Base-by-base conservation (phyloP, 2,888 invertebrate genomes). In the Perizoma flavofasciatum region DNA sequence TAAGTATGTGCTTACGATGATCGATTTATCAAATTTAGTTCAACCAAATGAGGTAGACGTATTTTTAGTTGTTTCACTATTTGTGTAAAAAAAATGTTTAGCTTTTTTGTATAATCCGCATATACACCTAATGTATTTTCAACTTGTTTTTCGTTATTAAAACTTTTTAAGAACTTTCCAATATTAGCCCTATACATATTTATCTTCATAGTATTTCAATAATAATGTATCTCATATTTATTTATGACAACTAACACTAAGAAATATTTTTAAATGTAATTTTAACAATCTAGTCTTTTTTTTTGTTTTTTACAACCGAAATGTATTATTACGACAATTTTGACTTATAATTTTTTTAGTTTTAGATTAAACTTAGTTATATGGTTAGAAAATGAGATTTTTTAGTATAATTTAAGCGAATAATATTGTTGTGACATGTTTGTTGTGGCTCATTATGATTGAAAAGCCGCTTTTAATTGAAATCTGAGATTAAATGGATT, bases 281-380 rank as follows among this genome's bases (percentile, higher is more conserved):
- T 83, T 85, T 89, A 89, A 89, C 86, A 83, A 82, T 90, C 90
- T 90, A 90, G 90, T 90, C 90, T 84, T 82, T 82, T 82, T 85
- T 77, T 79, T 84, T 81, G 77, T 78, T 84, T 82, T 79, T 72
- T 79, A 83, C 78, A 78, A 76, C 82, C 81, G 75, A 82, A 82
- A 83, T 82, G 83, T 86, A 86, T 83, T 85, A 81, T 79, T 69
- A 77, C 69, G 78, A 78, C 73, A 75, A 73, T 69, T 75, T 77
- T 76, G 70, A 70, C 70, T 70, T 75, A 68, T 71, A 40, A 63
- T 63, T 61, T 74, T 69, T 66, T 66, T 61, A 56, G 70, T 70
- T 67, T 62, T 61, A 55, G 62, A 45, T 40, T 55, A 55, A 72
- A 41, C 41, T 57, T 61, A 61, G 61, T 70, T 71, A 70, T 69